These are phyloP conservation scores for Campoletis sonorensis DNA, from an alignment of 1,140 invertebrate genomes.

Conservation along the genomic window DNA sequence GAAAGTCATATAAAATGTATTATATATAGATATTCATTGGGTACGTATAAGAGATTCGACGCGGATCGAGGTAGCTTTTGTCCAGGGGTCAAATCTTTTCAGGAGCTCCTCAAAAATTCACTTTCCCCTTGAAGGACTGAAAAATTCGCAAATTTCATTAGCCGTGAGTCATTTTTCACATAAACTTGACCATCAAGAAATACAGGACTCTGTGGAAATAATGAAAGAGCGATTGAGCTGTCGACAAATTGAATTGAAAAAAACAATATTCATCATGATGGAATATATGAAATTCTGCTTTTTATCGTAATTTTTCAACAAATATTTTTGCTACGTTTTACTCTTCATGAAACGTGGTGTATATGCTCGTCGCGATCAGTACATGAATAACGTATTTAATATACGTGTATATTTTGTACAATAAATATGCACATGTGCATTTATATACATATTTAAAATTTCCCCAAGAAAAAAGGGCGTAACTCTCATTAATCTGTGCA, in stretches of 20 bases:
- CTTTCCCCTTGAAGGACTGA: background rate
- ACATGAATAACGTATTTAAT: background rate
- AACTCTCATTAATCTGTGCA: background rate
- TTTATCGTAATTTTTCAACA: no score
- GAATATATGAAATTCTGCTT: no score
- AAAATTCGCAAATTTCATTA: background rate
- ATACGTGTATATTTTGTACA: slow-evolving; percentile 29
- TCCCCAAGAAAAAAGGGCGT: background rate
- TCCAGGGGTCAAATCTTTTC: background rate
- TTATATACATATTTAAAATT: background rate
- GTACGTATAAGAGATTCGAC: background rate
- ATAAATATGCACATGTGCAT: background rate
- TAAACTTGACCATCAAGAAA: no score
- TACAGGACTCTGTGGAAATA: no score
- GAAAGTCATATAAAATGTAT: background rate
- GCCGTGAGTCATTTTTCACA: no score
- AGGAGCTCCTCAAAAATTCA: background rate
- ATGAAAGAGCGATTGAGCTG: no score
- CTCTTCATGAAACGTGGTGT: no score
- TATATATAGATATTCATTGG: no score
- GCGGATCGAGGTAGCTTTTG: background rate
- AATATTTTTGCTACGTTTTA: no score
- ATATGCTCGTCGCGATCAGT: background rate
- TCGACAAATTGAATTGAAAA: no score
- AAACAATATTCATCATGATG: no score